These are phyloP conservation scores for Etia nguti DNA, from an alignment of 2,113 vertebrate species.

Conservation along the genomic window DNA sequence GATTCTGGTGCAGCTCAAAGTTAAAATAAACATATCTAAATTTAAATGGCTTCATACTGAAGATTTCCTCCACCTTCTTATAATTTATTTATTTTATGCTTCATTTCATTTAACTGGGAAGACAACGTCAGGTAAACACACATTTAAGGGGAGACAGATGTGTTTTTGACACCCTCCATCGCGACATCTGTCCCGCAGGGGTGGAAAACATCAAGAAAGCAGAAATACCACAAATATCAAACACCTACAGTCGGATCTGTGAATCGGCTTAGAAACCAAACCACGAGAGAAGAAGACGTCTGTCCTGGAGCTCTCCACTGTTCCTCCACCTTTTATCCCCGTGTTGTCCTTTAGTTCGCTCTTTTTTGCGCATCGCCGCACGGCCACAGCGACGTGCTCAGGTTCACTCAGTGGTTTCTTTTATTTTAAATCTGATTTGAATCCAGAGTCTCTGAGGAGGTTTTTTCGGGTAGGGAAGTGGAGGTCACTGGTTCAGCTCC, in stretches of 20 bases:
- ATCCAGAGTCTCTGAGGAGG: not conserved
- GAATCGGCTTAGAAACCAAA: not conserved
- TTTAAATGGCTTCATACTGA: not conserved
- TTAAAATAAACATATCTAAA: not conserved
- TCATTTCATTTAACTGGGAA: not conserved
- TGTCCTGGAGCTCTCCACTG: not conserved
- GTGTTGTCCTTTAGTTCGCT: not conserved
- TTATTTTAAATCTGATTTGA: not conserved
- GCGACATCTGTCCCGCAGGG: constrained; percentile 13
- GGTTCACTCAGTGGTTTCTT: constrained; percentile 23
- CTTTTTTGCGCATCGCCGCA: not conserved
- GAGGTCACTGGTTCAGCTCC: constrained; percentile 88
- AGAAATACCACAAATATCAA: constrained; percentile 40
- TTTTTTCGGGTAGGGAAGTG: not conserved
- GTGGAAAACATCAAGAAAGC: not conserved
- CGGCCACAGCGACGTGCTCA: constrained; percentile 17
- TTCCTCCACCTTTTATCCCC: not conserved
- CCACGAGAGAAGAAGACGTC: not conserved
- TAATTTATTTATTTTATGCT: not conserved
- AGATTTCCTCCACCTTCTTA: not conserved
- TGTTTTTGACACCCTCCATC: not conserved
- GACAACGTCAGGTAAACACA: not conserved
- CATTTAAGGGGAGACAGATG: not conserved
- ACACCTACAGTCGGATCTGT: not conserved
- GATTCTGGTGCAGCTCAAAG: not conserved